phyloP scores from a whole-genome alignment of 2,113 vertebrate species.

The Ptyas mucosa region DNA sequence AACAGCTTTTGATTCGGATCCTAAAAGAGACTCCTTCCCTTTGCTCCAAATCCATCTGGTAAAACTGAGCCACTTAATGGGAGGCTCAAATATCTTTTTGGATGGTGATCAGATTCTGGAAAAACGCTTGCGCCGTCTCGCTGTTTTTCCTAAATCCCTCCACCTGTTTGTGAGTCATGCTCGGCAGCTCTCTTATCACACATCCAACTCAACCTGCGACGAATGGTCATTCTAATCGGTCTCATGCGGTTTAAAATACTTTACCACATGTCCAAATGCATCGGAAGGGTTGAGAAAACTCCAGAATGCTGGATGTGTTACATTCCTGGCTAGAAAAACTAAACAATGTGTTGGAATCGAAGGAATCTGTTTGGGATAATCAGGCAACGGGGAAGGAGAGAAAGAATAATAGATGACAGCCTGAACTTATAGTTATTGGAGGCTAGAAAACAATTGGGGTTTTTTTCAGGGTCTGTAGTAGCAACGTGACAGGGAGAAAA shows the following conservation, averaged over 20 bases:
- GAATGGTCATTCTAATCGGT: not conserved
- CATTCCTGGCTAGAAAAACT: not conserved
- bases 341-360: not conserved
- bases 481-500: not conserved
- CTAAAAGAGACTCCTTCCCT: slow-evolving; percentile 27
- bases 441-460: not conserved
- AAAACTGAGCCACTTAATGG: not conserved
- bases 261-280: not conserved
- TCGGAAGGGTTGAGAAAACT: not conserved
- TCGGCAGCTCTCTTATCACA: not conserved
- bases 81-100: slow-evolving; percentile 29
- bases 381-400: not conserved
- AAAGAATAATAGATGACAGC: not conserved
- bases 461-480: not conserved
- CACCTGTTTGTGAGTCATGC: not conserved
- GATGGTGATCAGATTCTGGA: slow-evolving; percentile 19
- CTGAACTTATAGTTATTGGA: not conserved
- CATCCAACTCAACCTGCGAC: not conserved
- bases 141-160: not conserved
- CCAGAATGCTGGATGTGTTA: not conserved
- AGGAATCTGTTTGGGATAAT: not conserved
- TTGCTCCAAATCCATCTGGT: slow-evolving; percentile 25
- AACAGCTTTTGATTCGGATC: slow-evolving; percentile 29
- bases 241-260: not conserved
- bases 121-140: not conserved